Base-by-base conservation (phyloP, 2,888 invertebrate species). In the Nemurella pictetii region DNA sequence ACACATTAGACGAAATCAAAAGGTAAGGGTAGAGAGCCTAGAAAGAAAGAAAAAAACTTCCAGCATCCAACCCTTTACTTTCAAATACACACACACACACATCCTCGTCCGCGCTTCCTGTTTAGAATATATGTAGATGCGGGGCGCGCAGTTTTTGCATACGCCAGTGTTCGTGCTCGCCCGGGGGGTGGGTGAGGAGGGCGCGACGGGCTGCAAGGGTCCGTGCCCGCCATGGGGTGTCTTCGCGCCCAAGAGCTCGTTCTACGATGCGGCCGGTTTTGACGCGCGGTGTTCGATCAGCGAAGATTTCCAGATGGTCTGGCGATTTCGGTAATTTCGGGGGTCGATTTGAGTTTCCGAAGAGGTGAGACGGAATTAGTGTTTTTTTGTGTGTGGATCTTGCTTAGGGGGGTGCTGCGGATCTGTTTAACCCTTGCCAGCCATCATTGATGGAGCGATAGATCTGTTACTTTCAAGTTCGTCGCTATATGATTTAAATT, bases 91-190 rank as follows among this genome's bases (percentile, higher is more conserved):
- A 5, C 32, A 5, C 3, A 55, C 15, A 7, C 55, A 26, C 5
- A 12, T 82, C 55, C 20, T 72, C 72, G n/a, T 82, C 5, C n/a
- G n/a, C 26, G 32, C 82, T 82, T 82, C 78, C 78, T 78, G 82
- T 29, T 82, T 81, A 55, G 82, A 72, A 72, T 82, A 35, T 81
- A 82, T 82, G 82, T 82, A 82, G 82, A 82, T 82, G 81, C n/a
- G 27, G 7, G 12, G 75, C 28, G 9, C 9, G 25, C 15, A 12
- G 80, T 55, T 27, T 82, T 82, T 82, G 82, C 82, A 82, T 82
- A 82, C 82, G 72, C 3, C 55, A 12, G 80, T 9, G 29, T 26
- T 7, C 30, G 12, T 4, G 80, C n/a, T 29, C 3, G 32, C n/a
- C 2, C 15, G n/a, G 30, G 9, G 80, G 80, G 5, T 12, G 81